Evolutionary conservation across 92 coral and sea anemone species (phyloP).

Genomic region (Epizoanthus scotinus): DNA sequence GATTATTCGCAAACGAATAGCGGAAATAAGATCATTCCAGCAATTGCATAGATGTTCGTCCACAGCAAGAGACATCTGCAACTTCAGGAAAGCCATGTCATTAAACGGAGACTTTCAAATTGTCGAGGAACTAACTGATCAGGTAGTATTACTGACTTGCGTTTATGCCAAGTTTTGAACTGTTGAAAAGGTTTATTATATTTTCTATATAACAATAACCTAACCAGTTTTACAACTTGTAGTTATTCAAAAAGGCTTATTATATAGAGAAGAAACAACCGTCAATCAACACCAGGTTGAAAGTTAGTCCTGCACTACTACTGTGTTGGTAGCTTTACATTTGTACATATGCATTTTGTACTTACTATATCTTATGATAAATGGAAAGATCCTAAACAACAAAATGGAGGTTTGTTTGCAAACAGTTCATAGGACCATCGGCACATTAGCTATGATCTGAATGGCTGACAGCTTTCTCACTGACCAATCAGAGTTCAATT

Average conservation of each 20-base stretch:
- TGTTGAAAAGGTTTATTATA: background rate
- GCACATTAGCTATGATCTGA: too few relatives aligned
- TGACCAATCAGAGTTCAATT: too few relatives aligned
- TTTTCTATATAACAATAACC: background rate
- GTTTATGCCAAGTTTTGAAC: background rate
- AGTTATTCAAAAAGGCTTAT: background rate
- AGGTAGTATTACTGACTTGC: constrained; percentile 25
- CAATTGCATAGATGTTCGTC: constrained; percentile 49
- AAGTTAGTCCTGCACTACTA: too few relatives aligned
- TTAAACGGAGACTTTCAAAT: constrained; percentile 72
- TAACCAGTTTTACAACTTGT: background rate
- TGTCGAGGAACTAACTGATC: constrained; percentile 56
- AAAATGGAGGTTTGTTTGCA: too few relatives aligned
- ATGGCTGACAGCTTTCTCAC: too few relatives aligned
- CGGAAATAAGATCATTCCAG: constrained; percentile 61
- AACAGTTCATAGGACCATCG: too few relatives aligned
- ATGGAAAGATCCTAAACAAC: too few relatives aligned
- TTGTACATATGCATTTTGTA: too few relatives aligned
- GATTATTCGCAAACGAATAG: background rate
- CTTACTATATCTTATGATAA: too few relatives aligned
- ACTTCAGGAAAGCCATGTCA: constrained; percentile 67
- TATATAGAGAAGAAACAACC: too few relatives aligned
- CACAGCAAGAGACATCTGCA: constrained; percentile 68
- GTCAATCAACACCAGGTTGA: too few relatives aligned
- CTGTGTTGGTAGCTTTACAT: too few relatives aligned